phyloP scores from a whole-genome alignment of 2,113 vertebrate species.

The Oreochromis spilurus region DNA sequence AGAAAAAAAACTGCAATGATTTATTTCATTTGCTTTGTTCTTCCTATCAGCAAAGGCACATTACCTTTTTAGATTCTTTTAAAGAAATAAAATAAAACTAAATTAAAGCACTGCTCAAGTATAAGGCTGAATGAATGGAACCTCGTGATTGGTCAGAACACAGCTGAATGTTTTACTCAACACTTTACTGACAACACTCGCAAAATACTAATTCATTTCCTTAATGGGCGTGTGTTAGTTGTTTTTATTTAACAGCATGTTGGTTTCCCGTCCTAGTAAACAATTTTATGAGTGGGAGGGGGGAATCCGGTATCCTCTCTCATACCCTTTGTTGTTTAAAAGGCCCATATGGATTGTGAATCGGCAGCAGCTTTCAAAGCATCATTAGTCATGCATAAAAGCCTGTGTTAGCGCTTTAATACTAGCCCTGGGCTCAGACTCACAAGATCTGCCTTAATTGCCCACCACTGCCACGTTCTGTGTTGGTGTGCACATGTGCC shows the following conservation, averaged over 20 bases:
- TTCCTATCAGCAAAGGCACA: constrained; percentile 35
- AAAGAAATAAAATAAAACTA: not conserved
- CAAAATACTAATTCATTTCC: constrained; percentile 57
- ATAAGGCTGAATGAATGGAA: not conserved
- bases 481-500: not conserved
- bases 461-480: constrained; percentile 51
- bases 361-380: constrained; percentile 65
- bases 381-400: constrained; percentile 77
- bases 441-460: constrained; percentile 72
- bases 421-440: constrained; percentile 60
- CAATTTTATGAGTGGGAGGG: constrained; percentile 58
- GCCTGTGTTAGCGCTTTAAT: constrained; percentile 69
- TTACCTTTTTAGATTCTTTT: constrained; percentile 30
- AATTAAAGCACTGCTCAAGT: not conserved
- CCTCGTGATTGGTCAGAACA: constrained; percentile 31
- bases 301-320: constrained; percentile 47
- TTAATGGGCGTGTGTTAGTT: constrained; percentile 61
- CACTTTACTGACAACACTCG: constrained; percentile 36
- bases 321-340: constrained; percentile 68
- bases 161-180: constrained; percentile 19
- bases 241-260: constrained; percentile 61
- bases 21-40: constrained; percentile 65
- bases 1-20: constrained; percentile 39
- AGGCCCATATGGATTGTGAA: constrained; percentile 73
- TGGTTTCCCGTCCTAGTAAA: constrained; percentile 67